These are phyloP conservation scores for Papilio xuthus DNA, from an alignment of 1,140 invertebrate species.

Conservation along the genomic window DNA sequence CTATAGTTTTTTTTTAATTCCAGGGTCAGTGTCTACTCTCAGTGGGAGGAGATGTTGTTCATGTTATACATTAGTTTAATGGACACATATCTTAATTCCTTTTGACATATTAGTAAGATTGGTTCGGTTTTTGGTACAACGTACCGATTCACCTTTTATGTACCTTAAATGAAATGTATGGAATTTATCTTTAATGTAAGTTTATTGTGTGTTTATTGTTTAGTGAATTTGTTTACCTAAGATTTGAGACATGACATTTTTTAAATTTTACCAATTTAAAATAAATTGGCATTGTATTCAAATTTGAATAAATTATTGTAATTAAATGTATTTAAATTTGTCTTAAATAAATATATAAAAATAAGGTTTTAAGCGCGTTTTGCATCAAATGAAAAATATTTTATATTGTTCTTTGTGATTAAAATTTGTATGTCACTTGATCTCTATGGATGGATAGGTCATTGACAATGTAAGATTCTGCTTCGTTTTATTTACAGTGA, in stretches of 20 bases:
- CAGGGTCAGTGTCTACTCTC: conserved; percentile 97
- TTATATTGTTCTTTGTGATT: no score
- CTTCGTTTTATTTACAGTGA: no score
- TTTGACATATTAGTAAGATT: not conserved
- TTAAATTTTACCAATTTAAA: not conserved
- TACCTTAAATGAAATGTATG: conserved; percentile 1
- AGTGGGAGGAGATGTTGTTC: conserved; percentile 96
- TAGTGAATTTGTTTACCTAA: conserved; percentile 6
- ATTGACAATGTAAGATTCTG: no score
- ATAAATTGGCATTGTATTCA: not conserved
- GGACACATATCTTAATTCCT: conserved; percentile 29
- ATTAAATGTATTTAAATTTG: not conserved
- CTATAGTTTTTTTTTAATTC: conserved; percentile 42
- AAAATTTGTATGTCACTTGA: no score
- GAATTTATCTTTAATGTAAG: not conserved
- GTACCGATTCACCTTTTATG: not conserved
- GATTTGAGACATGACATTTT: conserved; percentile 27
- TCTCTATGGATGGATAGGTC: no score
- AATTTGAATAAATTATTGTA: not conserved
- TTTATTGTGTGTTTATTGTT: not conserved
- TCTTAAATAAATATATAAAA: not conserved
- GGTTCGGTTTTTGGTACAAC: not conserved
- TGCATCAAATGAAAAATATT: no score
- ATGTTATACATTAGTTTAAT: conserved; percentile 80
- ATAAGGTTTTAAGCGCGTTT: no score